phyloP scores from a whole-genome alignment of 2,888 invertebrate genomes.

The Pyrrhosoma nymphula region DNA sequence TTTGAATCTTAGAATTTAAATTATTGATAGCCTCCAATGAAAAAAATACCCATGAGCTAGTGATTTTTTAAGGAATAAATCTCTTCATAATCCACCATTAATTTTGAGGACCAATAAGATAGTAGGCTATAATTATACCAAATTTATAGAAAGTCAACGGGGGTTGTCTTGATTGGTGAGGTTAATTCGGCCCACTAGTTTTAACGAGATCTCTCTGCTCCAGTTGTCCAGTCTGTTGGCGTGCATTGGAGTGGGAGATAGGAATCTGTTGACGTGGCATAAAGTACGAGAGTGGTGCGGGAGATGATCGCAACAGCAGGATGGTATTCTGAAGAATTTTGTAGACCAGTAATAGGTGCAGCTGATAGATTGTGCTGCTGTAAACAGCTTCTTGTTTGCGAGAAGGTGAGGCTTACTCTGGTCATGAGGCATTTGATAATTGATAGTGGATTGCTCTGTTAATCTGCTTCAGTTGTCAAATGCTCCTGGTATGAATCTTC shows the following conservation, averaged over 20 bases:
- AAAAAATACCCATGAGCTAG: conserved; percentile 38
- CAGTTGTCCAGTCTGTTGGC: background rate
- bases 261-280: background rate
- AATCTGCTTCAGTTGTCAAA: background rate
- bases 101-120: conserved; percentile 59
- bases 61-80: conserved; percentile 38
- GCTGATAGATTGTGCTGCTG: background rate
- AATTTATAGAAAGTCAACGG: background rate
- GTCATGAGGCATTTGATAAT: background rate
- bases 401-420: background rate
- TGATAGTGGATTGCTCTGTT: background rate
- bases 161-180: conserved; percentile 33
- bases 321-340: background rate
- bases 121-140: conserved; percentile 33
- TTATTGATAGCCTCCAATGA: conserved; percentile 51
- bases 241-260: background rate
- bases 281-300: background rate
- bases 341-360: conserved; percentile 8
- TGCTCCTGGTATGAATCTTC: background rate
- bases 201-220: background rate
- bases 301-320: background rate
- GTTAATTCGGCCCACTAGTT: background rate
- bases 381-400: background rate
- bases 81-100: conserved; percentile 57
- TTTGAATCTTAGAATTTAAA: conserved; percentile 60